Conservation (phyloP, 1,140 invertebrate genomes). For the Phocides pigmalion region DNA sequence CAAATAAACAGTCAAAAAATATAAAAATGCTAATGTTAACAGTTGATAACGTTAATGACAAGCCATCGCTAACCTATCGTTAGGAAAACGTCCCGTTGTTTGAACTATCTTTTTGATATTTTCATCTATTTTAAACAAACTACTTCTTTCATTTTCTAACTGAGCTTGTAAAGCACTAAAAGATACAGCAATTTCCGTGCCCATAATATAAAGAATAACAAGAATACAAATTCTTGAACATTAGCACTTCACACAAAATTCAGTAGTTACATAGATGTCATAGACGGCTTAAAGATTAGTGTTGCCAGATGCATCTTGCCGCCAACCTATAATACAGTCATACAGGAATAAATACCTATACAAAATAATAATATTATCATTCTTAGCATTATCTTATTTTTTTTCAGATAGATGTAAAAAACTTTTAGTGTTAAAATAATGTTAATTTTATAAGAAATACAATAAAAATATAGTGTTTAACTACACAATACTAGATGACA, state of each 20-base stretch:
- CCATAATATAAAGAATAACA: slow-evolving; percentile 60
- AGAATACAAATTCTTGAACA: slow-evolving; percentile 37
- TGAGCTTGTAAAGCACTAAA: slow-evolving; percentile 76
- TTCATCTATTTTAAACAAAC: slow-evolving; percentile 81
- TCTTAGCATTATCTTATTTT: no score
- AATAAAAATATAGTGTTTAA: no score
- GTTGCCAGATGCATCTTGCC: no score
- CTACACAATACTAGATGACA: no score
- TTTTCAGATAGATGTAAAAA: no score
- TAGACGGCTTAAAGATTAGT: no score
- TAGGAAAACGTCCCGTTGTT: slow-evolving; percentile 73
- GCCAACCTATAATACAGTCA: no score
- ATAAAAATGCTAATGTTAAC: slow-evolving; percentile 22
- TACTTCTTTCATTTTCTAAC: slow-evolving; percentile 77
- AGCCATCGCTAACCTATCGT: slow-evolving; percentile 72
- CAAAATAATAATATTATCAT: no score
- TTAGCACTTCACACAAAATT: slow-evolving; percentile 33
- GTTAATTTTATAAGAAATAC: no score
- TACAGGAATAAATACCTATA: no score
- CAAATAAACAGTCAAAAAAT: slow-evolving; percentile 37
- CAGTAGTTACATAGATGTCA: no score
- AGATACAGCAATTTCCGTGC: slow-evolving; percentile 77
- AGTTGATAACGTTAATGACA: slow-evolving; percentile 37
- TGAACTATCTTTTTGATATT: slow-evolving; percentile 81
- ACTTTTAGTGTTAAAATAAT: no score